A percentile compares a stretch with the other conserved stretches of the same genome.
Evolutionary conservation across 2,797 vertebrate species (phyloP).

Genomic region (Leptodactylus fallax): DNA sequence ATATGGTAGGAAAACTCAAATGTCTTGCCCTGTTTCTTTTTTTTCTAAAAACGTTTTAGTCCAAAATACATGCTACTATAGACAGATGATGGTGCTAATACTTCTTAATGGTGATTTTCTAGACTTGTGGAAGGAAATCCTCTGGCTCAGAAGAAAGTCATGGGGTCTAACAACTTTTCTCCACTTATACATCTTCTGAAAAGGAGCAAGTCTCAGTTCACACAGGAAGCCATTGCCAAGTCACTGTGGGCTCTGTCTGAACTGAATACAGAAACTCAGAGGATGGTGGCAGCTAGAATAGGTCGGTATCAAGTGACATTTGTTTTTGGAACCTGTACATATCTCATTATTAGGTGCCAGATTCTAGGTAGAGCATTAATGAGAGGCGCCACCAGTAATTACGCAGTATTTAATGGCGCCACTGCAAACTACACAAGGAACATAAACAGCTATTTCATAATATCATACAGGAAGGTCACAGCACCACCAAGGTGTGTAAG

Average conservation of each 20-base stretch:
- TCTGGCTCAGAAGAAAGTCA: slow-evolving; percentile 23
- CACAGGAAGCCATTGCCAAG: slow-evolving; percentile 26
- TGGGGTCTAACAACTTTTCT: background rate
- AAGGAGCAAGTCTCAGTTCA: slow-evolving; percentile 17
- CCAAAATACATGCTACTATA: background rate
- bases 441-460: too few species aligned
- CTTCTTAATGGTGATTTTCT: background rate
- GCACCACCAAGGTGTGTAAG: background rate
- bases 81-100: background rate
- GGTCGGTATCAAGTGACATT: slow-evolving; percentile 36
- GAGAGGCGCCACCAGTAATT: background rate
- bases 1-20: too few species aligned
- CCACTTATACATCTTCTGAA: slow-evolving; percentile 51
- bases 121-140: slow-evolving; percentile 55
- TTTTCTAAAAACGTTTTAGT: background rate
- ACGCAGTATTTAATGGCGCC: background rate
- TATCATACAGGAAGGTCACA: too few species aligned
- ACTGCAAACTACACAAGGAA: background rate
- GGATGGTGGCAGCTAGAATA: slow-evolving; percentile 45
- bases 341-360: background rate
- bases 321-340: background rate
- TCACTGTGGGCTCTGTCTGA: slow-evolving; percentile 53
- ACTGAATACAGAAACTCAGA: slow-evolving; percentile 46
- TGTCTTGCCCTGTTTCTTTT: too few species aligned
- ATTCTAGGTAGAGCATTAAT: background rate